These are phyloP conservation scores for Periophthalmus modestus DNA, from an alignment of 2,113 vertebrate species.

Conservation along the genomic window DNA sequence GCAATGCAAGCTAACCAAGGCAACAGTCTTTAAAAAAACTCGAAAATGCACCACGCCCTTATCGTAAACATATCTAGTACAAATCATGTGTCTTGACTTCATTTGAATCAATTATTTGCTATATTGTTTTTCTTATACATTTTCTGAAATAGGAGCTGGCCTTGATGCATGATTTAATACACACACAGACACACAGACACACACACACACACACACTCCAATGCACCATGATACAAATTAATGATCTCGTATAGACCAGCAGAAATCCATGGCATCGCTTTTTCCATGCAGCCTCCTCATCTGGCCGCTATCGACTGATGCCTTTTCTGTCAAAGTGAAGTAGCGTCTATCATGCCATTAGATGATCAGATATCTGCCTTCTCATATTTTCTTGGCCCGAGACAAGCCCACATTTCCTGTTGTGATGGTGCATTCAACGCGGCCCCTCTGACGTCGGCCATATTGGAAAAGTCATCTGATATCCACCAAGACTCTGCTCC, in stretches of 20 bases:
- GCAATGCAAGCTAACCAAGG: too few species aligned
- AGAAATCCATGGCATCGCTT: conserved; percentile 61
- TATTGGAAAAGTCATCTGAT: conserved; percentile 82
- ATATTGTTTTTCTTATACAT: conserved; percentile 17
- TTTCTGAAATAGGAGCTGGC: conserved; percentile 25
- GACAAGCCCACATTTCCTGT: conserved; percentile 78
- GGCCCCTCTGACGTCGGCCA: conserved; percentile 73
- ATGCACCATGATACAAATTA: conserved; percentile 30
- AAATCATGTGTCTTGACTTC: neutral
- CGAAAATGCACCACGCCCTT: too few species aligned
- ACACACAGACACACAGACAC: neutral
- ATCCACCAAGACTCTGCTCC: conserved; percentile 71
- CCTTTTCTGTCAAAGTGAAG: conserved; percentile 80
- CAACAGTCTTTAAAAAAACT: too few species aligned
- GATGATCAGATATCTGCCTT: conserved; percentile 78
- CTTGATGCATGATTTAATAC: conserved; percentile 19
- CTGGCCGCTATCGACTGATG: conserved; percentile 76
- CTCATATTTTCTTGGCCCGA: conserved; percentile 75
- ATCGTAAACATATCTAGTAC: neutral
- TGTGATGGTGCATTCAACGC: conserved; percentile 71
- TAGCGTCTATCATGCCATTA: conserved; percentile 79
- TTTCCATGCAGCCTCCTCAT: conserved; percentile 58
- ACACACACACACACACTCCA: conserved; percentile 19
- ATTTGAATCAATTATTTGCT: conserved; percentile 9
- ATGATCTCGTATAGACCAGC: conserved; percentile 42